Percentiles rank a stretch among this genome's conserved stretches.
Evolutionary conservation across 2,113 vertebrate genomes (phyloP).

Genomic region (Dolichotis patagonum): DNA sequence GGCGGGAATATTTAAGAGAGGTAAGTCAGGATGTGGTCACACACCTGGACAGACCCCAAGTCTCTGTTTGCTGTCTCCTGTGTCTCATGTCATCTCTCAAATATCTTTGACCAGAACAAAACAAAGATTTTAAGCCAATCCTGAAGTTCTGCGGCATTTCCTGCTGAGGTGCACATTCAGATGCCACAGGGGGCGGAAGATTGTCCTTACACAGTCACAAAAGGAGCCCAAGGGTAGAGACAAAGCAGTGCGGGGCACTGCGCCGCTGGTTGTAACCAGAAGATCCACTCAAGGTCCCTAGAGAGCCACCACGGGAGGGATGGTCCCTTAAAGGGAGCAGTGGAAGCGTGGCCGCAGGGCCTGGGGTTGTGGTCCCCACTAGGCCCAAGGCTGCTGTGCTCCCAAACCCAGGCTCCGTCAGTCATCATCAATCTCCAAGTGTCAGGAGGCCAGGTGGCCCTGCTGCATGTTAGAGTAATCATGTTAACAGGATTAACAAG

Average conservation of each 20-base stretch:
- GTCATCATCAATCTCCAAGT: accelerated
- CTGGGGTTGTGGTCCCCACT: neutral
- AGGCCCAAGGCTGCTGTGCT: neutral
- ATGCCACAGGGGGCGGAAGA: neutral
- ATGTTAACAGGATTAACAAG: neutral
- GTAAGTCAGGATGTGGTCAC: neutral
- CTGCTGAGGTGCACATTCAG: neutral
- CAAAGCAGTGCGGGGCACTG: accelerated
- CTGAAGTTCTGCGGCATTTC: neutral
- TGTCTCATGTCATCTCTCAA: accelerated
- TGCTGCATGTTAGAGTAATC: neutral
- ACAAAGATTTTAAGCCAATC: too few relatives aligned
- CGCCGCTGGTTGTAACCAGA: accelerated
- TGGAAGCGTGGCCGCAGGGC: accelerated
- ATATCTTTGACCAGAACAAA: neutral
- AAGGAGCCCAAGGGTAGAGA: neutral
- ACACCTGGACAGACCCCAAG: accelerated
- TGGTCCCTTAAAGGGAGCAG: neutral
- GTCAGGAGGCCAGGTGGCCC: neutral
- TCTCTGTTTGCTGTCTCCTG: neutral
- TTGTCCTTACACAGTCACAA: neutral
- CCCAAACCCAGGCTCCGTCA: neutral
- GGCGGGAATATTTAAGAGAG: accelerated
- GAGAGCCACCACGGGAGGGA: neutral
- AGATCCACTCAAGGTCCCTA: accelerated